A percentile compares a stretch with the other conserved stretches of the same genome.
These are phyloP conservation scores for Zoroaster sp. DNA, from an alignment of 53 echinoderm and acorn worm genomes.

Conservation along the genomic window DNA sequence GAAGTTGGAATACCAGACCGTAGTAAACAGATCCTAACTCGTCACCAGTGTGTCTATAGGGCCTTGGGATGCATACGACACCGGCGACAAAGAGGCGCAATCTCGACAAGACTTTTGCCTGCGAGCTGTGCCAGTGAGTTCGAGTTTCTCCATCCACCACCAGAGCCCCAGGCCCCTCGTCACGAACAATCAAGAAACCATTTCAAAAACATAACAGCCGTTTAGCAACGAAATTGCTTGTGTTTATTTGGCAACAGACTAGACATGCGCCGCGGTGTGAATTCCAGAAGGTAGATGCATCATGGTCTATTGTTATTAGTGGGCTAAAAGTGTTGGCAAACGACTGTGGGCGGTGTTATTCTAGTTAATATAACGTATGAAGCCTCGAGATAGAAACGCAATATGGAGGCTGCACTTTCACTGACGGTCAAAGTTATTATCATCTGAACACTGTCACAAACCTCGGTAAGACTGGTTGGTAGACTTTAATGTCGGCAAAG, in stretches of 20 bases:
- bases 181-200: conserved; percentile 31
- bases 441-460: no score
- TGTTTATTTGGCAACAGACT: neutral
- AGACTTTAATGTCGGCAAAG: no score
- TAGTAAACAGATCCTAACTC: no score
- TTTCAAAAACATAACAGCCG: conserved; percentile 20
- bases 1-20: no score
- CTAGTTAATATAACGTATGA: conserved; percentile 1
- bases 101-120: neutral
- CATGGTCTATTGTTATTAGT: neutral
- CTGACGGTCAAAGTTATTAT: neutral
- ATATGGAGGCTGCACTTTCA: neutral
- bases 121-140: neutral
- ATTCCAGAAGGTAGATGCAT: neutral
- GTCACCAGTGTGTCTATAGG: no score
- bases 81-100: conserved; percentile 8
- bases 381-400: neutral
- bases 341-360: neutral
- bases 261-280: neutral
- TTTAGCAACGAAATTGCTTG: neutral
- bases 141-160: neutral
- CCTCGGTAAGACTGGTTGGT: no score
- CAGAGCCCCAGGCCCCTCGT: conserved; percentile 1
- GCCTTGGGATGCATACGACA: neutral
- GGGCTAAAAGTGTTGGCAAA: conserved; percentile 17